These are phyloP conservation scores for Apotomis capreana DNA, from an alignment of 2,888 invertebrate species.

Conservation along the genomic window DNA sequence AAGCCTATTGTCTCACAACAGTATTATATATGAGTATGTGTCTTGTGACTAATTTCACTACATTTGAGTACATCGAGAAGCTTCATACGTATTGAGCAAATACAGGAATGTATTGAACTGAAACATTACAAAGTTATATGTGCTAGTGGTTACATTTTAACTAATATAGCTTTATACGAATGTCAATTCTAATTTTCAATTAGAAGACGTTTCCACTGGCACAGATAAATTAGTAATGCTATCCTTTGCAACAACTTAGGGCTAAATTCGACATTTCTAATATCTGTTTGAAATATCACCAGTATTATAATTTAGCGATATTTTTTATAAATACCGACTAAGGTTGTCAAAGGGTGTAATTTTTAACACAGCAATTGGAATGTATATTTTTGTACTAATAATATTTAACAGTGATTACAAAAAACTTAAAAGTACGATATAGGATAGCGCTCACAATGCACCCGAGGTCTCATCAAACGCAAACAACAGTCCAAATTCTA, in stretches of 20 bases:
- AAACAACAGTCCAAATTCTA: conserved; percentile 75
- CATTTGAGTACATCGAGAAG: conserved; percentile 59
- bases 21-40: conserved; percentile 69
- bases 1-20: conserved; percentile 42
- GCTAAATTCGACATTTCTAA: no score
- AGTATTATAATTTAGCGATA: background rate
- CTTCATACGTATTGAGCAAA: conserved; percentile 50
- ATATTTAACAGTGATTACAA: conserved; percentile 43
- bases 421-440: conserved; percentile 42
- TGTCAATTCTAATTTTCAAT: conserved; percentile 17
- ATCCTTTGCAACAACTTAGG: background rate
- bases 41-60: conserved; percentile 67
- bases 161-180: conserved; percentile 20
- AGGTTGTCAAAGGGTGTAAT: conserved; percentile 6
- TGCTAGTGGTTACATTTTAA: conserved; percentile 11
- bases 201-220: conserved; percentile 15
- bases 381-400: conserved; percentile 42
- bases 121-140: conserved; percentile 27
- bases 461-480: conserved; percentile 68
- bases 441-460: conserved; percentile 60
- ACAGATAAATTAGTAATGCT: conserved; percentile 19
- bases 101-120: conserved; percentile 46
- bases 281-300: no score
- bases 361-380: conserved; percentile 49
- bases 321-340: background rate